phyloP scores from a whole-genome alignment of 2,888 invertebrate species.

The Biston betularia region DNA sequence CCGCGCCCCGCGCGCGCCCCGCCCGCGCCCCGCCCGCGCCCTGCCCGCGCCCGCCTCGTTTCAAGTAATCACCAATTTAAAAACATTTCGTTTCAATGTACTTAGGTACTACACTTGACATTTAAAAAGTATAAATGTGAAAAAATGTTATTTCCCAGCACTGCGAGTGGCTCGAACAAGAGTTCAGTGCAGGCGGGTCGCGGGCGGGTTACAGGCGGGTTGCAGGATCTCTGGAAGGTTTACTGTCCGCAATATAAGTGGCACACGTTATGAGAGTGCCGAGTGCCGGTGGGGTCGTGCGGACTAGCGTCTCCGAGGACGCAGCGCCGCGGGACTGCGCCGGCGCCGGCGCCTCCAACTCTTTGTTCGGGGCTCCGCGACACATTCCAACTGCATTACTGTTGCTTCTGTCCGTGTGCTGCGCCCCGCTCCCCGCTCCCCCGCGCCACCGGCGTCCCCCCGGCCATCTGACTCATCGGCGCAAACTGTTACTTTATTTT shows the following conservation, averaged over 20 bases:
- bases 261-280: too few relatives aligned
- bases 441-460: too few relatives aligned
- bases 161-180: neutral
- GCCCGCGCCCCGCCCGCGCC: too few relatives aligned
- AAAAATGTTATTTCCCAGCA: neutral
- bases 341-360: neutral
- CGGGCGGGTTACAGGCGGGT: too few relatives aligned
- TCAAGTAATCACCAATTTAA: neutral
- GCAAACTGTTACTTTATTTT: too few relatives aligned
- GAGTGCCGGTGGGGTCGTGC: neutral
- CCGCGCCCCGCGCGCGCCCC: neutral
- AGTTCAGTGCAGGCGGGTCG: too few relatives aligned
- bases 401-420: neutral
- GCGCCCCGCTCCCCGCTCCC: too few relatives aligned
- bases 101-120: neutral
- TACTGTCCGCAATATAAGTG: too few relatives aligned
- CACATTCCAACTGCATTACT: constrained; percentile 10
- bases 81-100: constrained; percentile 8
- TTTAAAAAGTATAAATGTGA: neutral
- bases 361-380: constrained; percentile 1
- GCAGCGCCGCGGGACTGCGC: neutral
- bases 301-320: neutral
- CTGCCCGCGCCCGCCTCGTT: neutral
- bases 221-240: too few relatives aligned
- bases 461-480: too few relatives aligned